phyloP scores from a whole-genome alignment of 2,888 invertebrate species.

The Vesta saturnalis region DNA sequence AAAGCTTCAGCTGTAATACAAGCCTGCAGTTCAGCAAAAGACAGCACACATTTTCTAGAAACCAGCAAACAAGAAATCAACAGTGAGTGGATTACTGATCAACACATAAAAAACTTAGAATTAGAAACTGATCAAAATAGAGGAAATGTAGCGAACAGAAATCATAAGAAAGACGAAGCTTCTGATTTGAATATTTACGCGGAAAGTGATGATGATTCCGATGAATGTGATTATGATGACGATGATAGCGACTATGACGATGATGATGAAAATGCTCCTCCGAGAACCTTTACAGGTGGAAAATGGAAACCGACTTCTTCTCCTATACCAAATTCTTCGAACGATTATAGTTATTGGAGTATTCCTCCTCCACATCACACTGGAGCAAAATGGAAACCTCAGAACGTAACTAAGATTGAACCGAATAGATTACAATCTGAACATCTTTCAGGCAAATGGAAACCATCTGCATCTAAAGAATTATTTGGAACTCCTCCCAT shows the following conservation, averaged over 20 bases:
- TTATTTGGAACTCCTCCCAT: conserved; percentile 55
- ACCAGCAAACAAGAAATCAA: conserved; percentile 64
- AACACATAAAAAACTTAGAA: conserved; percentile 66
- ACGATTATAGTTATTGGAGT: conserved; percentile 65
- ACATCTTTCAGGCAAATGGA: conserved; percentile 66
- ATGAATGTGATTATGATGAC: conserved; percentile 58
- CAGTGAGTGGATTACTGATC: conserved; percentile 72
- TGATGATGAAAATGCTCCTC: conserved; percentile 65
- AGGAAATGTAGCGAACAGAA: conserved; percentile 71
- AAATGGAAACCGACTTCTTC: conserved; percentile 78
- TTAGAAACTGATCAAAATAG: conserved; percentile 69
- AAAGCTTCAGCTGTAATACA: conserved; percentile 60
- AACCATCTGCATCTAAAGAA: conserved; percentile 57
- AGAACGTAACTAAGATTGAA: neutral
- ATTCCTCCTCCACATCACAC: conserved; percentile 67
- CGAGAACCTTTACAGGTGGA: conserved; percentile 70
- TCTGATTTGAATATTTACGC: conserved; percentile 53
- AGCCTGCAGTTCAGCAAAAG: conserved; percentile 48
- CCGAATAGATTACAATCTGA: conserved; percentile 54
- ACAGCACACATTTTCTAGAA: conserved; percentile 31
- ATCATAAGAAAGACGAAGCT: conserved; percentile 52
- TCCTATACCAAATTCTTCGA: conserved; percentile 49
- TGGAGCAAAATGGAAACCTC: conserved; percentile 73
- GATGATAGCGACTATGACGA: conserved; percentile 65
- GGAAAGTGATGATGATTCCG: conserved; percentile 56